Conservation (phyloP, 2,113 vertebrate genomes). For the Paradoxurus hermaphroditus region DNA sequence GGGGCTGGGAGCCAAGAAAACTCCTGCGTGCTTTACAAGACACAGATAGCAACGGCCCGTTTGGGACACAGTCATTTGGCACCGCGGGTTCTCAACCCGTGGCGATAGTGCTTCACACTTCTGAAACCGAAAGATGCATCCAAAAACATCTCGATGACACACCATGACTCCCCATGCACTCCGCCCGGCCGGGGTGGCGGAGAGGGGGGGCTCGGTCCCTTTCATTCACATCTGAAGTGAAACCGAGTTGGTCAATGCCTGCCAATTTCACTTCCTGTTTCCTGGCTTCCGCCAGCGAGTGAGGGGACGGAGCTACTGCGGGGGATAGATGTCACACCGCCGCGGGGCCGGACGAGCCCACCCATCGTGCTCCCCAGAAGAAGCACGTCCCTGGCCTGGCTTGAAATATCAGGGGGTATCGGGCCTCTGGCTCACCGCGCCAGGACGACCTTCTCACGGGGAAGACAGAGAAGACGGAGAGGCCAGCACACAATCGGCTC, state of each 20-base stretch:
- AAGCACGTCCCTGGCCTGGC: not conserved
- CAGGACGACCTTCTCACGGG: too few species aligned
- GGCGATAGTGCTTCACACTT: not conserved
- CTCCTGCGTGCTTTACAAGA: slow-evolving; percentile 72
- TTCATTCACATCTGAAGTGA: not conserved
- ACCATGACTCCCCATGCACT: not conserved
- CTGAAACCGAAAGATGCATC: slow-evolving; percentile 46
- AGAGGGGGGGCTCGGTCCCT: not conserved
- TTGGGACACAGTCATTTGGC: slow-evolving; percentile 32
- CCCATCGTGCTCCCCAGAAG: not conserved
- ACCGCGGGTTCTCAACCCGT: not conserved
- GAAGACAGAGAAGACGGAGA: not conserved
- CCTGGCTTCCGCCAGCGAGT: not conserved
- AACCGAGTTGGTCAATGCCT: not conserved
- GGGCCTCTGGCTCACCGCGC: not conserved
- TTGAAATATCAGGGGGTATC: too few species aligned
- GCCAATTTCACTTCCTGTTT: slow-evolving; percentile 44
- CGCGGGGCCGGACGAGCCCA: not conserved
- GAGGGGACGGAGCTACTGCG: not conserved
- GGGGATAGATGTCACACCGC: not conserved
- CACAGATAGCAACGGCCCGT: not conserved
- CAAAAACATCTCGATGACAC: slow-evolving; percentile 11
- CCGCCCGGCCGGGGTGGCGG: rapidly evolving
- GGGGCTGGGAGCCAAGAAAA: slow-evolving; percentile 32
- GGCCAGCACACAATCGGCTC: too few species aligned